These are phyloP conservation scores for Acipenser ruthenus DNA, from an alignment of 2,797 vertebrate species.

Conservation along the genomic window DNA sequence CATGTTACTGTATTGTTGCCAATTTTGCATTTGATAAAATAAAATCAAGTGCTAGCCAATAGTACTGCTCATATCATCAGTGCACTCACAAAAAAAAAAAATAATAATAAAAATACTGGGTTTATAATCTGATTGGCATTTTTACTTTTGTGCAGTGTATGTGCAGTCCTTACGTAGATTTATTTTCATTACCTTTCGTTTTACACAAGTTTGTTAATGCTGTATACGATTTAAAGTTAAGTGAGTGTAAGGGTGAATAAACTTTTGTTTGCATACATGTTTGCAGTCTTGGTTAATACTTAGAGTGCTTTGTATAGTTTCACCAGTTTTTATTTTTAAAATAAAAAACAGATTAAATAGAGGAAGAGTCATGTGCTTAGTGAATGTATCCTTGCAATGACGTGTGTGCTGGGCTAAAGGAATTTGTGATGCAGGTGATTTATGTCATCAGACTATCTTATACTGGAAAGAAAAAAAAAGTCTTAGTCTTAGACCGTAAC, in stretches of 20 bases:
- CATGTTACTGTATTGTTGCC: too few relatives aligned
- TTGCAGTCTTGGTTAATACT: neutral
- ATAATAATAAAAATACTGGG: neutral
- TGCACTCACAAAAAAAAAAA: neutral
- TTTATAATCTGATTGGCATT: neutral
- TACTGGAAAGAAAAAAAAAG: neutral
- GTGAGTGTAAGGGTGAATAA: neutral
- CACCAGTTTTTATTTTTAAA: neutral
- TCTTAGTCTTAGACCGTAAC: neutral
- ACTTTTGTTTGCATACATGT: conserved; percentile 4
- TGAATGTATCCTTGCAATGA: neutral
- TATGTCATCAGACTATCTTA: neutral
- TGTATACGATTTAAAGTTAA: neutral
- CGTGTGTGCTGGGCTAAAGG: neutral
- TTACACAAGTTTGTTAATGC: neutral
- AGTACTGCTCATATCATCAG: too few relatives aligned
- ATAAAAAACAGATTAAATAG: conserved; percentile 1
- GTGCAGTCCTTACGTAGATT: neutral
- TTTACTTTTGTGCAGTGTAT: neutral
- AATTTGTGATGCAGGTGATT: neutral
- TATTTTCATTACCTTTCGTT: neutral
- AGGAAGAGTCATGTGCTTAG: neutral
- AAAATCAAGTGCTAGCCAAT: too few relatives aligned
- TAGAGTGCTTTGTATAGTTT: neutral
- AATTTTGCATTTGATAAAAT: too few relatives aligned